A percentile compares a stretch with the other conserved stretches of the same genome.
Conservation (phyloP, 1,140 invertebrate species). For the Pantala flavescens region DNA sequence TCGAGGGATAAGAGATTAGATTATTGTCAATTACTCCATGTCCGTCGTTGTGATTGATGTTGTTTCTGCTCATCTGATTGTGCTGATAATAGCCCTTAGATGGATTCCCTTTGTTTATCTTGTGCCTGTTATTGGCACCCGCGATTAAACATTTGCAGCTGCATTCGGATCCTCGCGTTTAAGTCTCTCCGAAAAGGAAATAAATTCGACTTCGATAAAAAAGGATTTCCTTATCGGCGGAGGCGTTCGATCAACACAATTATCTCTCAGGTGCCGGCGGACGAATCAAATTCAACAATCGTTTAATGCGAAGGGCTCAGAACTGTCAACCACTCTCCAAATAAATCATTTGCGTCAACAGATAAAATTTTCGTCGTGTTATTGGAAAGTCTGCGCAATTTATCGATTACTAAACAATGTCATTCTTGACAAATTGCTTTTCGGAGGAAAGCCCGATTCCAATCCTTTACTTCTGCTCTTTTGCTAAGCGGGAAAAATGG, state of each 20-base stretch:
- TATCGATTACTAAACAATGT: conserved; percentile 10
- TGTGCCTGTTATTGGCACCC: not conserved
- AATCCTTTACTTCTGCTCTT: not conserved
- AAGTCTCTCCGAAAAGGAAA: not conserved
- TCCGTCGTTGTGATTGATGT: not conserved
- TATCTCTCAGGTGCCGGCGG: conserved; percentile 1
- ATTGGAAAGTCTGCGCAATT: conserved; percentile 4
- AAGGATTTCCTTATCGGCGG: not conserved
- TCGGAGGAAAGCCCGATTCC: not conserved
- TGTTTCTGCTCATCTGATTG: not conserved
- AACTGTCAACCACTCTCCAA: not conserved
- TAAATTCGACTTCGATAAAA: conserved; percentile 4
- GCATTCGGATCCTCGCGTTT: not conserved
- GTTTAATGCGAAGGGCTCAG: conserved; percentile 8
- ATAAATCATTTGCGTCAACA: conserved; percentile 10
- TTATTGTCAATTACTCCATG: not conserved
- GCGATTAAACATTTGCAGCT: not conserved
- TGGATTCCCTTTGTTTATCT: not conserved
- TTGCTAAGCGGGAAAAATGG: not conserved
- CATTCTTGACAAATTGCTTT: conserved; percentile 10
- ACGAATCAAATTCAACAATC: conserved; percentile 10
- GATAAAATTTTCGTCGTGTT: not conserved
- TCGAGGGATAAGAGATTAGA: not conserved
- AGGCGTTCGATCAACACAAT: conserved; percentile 1
- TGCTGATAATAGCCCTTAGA: not conserved